Base-by-base conservation (phyloP, 2,113 vertebrate species). In the Noturus placidus region DNA sequence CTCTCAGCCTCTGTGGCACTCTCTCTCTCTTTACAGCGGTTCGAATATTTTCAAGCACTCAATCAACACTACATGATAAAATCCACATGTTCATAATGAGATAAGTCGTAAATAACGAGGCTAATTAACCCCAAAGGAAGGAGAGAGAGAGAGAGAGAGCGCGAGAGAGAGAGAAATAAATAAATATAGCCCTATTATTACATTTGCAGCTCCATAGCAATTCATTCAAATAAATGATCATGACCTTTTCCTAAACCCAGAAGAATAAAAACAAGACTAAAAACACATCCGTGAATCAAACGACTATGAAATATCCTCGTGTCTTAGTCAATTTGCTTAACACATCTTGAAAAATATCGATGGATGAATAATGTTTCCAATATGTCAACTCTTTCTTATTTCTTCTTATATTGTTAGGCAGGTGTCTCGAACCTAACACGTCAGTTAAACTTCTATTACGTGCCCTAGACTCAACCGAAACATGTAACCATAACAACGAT, bases 101-200 rank as follows among this genome's bases (percentile, higher is more conserved):
- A 78, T 88, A 88, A 91, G 90, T 63, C 22, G n/a, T 11, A 38
- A 93, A 92, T 92, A 93, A 93, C 93, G 87, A 93, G 87, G 87
- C 86, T 94, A 93, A 94, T 94, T 93, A 94, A 93, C 90, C 92
- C 91, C 90, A 92, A 92, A 92, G 91, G 87, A 79, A 82, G 82
- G 78, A 90, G 84, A 74, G 30, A n/a, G 57, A 38, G 0, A 27
- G 27, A 54, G 25, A 57, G 63, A 65, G 7, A 27, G 20, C 25
- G 50, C 17, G 65, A 14, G 7, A 30, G 20, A 33, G 30, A 52
- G 57, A 50, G 42, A 56, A 13, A 78, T 14, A 78, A 11, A 54
- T 27, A 57, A 65, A 67, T 46, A 87, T 33, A 79, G 84, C 84
- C 4, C 33, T 84, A 50, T 50, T n/a, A 83, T 57, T 81, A 7